A percentile compares a stretch with the other conserved stretches of the same genome.
phyloP scores from a whole-genome alignment of 2,888 invertebrate species.

The Linhomoeus sp. region DNA sequence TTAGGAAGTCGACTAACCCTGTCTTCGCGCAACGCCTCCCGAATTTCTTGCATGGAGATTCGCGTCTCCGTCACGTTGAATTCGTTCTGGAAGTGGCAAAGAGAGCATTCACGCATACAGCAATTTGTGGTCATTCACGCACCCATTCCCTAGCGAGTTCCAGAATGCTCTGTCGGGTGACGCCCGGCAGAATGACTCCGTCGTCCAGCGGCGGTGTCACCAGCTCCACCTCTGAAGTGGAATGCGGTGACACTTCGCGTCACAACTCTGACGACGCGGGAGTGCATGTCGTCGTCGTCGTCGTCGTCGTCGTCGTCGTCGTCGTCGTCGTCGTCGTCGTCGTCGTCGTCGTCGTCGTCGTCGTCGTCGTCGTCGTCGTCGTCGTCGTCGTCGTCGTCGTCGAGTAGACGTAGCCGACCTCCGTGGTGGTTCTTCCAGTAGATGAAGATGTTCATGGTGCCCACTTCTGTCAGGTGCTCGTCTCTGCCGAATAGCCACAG shows the following conservation, averaged over 20 bases:
- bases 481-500: slow-evolving; percentile 87
- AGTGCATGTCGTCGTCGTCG: no score
- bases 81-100: slow-evolving; percentile 37
- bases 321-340: no score
- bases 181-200: slow-evolving; percentile 82
- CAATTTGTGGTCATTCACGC: slow-evolving; percentile 8
- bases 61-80: slow-evolving; percentile 56
- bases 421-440: slow-evolving; percentile 67
- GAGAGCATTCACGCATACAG: background rate
- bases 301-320: no score
- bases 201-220: slow-evolving; percentile 68
- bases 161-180: slow-evolving; percentile 69
- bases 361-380: no score
- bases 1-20: no score
- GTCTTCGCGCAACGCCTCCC: slow-evolving; percentile 50
- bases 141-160: slow-evolving; percentile 58
- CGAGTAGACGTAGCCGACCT: slow-evolving; percentile 39
- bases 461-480: slow-evolving; percentile 82
- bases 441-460: slow-evolving; percentile 93
- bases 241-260: no score
- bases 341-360: no score
- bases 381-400: no score
- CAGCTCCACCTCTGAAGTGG: slow-evolving; percentile 56
- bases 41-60: slow-evolving; percentile 63
- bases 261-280: no score